Percentiles rank a stretch among this genome's conserved stretches.
Conservation (phyloP, 23 tunicate genomes). For the Phallusia fumigata region DNA sequence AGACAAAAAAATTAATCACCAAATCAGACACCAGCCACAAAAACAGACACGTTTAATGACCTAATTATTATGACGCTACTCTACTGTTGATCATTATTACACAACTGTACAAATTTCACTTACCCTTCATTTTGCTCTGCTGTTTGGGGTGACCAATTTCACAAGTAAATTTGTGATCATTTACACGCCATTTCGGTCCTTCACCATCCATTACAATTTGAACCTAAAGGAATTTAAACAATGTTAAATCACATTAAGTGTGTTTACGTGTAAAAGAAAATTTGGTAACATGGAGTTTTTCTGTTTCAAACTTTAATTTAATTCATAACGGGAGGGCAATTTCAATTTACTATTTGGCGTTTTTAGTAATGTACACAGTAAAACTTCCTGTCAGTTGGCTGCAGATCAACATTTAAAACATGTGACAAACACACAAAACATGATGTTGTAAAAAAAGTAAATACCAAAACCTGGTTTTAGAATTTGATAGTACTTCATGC, state of each 20-base stretch:
- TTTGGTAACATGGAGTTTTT: no score
- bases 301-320: no score
- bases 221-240: constrained; percentile 58
- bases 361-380: no score
- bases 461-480: no score
- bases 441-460: no score
- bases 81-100: not conserved
- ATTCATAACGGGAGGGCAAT: no score
- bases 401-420: no score
- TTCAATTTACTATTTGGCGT: no score
- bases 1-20: not conserved
- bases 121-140: constrained; percentile 95
- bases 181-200: constrained; percentile 56
- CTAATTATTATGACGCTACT: not conserved
- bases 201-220: constrained; percentile 43
- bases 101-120: not conserved
- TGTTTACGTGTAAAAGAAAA: not conserved
- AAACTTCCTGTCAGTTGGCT: no score
- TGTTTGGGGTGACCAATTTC: constrained; percentile 81
- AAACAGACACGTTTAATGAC: not conserved
- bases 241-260: no score
- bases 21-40: not conserved
- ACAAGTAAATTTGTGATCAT: constrained; percentile 54
- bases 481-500: no score
- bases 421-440: no score